Percentiles rank a stretch among this genome's conserved stretches.
These are phyloP conservation scores for Vanacampus margaritifer DNA, from an alignment of 2,113 vertebrate species.

Conservation along the genomic window DNA sequence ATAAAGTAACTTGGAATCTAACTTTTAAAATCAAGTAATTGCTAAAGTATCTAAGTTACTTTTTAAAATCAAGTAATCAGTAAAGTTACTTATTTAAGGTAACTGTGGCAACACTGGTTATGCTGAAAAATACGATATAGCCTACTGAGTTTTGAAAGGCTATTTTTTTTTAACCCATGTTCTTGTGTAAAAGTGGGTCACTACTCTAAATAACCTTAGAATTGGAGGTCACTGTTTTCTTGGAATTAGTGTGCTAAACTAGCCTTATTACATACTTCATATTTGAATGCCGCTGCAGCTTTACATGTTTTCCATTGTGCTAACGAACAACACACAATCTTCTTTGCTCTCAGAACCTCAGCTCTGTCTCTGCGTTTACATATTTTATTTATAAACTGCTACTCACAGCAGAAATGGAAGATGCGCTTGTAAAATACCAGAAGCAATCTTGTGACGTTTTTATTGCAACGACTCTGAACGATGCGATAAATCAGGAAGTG, in stretches of 20 bases:
- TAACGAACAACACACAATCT: slow-evolving; percentile 14
- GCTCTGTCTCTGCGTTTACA: slow-evolving; percentile 12
- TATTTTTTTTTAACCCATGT: too few species aligned
- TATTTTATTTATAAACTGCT: slow-evolving; percentile 26
- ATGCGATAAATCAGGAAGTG: slow-evolving; percentile 47
- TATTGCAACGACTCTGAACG: slow-evolving; percentile 43
- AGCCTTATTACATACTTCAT: not conserved
- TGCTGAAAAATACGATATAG: too few species aligned
- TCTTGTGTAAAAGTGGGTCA: not conserved
- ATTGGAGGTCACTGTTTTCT: not conserved
- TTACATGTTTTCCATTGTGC: not conserved
- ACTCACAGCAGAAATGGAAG: slow-evolving; percentile 29
- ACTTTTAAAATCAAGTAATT: too few species aligned
- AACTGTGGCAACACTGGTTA: too few species aligned
- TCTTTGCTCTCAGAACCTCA: slow-evolving; percentile 17
- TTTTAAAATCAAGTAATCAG: too few species aligned
- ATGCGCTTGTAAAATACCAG: slow-evolving; percentile 27
- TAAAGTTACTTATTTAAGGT: too few species aligned
- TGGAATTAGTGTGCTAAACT: not conserved
- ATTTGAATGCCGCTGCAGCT: not conserved
- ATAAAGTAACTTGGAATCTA: too few species aligned
- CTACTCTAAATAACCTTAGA: not conserved
- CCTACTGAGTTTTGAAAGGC: too few species aligned
- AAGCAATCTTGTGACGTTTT: slow-evolving; percentile 48
- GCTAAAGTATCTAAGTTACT: too few species aligned